phyloP scores from a whole-genome alignment of 2,113 vertebrate genomes.

The Accipiter virgatus region DNA sequence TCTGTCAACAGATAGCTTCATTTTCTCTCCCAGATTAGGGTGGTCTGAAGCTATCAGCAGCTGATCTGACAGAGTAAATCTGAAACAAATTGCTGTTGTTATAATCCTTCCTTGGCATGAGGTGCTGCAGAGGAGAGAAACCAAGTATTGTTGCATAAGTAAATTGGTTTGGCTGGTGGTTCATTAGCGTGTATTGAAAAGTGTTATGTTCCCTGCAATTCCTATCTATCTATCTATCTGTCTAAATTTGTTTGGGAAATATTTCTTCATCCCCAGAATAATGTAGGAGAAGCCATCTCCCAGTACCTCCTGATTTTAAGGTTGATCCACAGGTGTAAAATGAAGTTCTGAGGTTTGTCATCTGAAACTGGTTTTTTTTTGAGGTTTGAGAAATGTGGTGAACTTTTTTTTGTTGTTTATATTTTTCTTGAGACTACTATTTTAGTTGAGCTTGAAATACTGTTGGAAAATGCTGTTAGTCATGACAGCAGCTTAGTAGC shows the following conservation, averaged over 20 bases:
- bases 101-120: constrained; percentile 67
- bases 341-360: not conserved
- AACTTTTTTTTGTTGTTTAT: not conserved
- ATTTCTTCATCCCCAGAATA: not conserved
- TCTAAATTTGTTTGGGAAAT: not conserved
- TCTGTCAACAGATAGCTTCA: constrained; percentile 65
- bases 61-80: constrained; percentile 76
- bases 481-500: not conserved
- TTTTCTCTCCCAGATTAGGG: constrained; percentile 70
- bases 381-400: not conserved
- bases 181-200: not conserved
- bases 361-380: not conserved
- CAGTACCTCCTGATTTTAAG: not conserved
- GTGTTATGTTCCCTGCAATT: not conserved
- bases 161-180: not conserved
- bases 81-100: constrained; percentile 77
- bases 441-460: not conserved
- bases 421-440: not conserved
- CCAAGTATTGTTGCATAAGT: constrained; percentile 22
- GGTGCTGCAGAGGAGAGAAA: constrained; percentile 41
- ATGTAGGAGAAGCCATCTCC: not conserved
- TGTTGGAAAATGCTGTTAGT: not conserved
- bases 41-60: constrained; percentile 70
- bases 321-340: not conserved
- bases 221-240: not conserved